Evolutionary conservation across 2,113 vertebrate species (phyloP), one percentile per base, ranked within the genome.

Genomic region (Paramisgurnus dabryanus): DNA sequence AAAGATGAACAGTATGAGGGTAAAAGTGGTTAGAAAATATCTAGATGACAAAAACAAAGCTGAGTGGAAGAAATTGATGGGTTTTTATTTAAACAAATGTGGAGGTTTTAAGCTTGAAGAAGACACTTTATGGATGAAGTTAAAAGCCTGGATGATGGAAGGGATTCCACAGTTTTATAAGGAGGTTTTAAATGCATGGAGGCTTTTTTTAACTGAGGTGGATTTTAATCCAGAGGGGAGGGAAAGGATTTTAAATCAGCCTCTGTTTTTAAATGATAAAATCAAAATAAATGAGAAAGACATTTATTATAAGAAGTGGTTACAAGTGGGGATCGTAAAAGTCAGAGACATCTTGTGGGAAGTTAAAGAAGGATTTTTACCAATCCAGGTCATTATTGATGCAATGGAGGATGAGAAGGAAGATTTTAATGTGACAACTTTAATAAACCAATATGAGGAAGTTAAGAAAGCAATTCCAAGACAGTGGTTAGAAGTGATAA

Each of bases 101-200:
- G 45, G 22, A 4, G 27, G 27, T 63, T 63, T 34, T 63, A 34
- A 63, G 1, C 22, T 63, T 27, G 63, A 34, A 34, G 34, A 65
- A 17, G 40, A 40, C 13, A 40, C 27, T 65, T 65, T 40, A 65
- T 65, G 63, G 12, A 65, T 65, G 63, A 40, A 65, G 13, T 13
- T 39, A 6, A 65, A 65, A 4, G 40, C 4, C 39, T 39, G 27
- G 12, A 65, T 65, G 34, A 15, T 40, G 2, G 27, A 40, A 34
- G 63, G 63, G 63, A 65, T 40, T 3, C 27, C 63, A 65, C 12
- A 15, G 12, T 65, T 65, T 65, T 65, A 65, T 4, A 15, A 65
- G 40, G 63, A 65, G 13, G 63, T 65, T 65, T 65, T 65, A 53
- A 53, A 53, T 53, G 50, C 50, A 12, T 53, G 50, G 27, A 64